Conservation (phyloP, 1,140 invertebrate species). For the Micrasema longulum region DNA sequence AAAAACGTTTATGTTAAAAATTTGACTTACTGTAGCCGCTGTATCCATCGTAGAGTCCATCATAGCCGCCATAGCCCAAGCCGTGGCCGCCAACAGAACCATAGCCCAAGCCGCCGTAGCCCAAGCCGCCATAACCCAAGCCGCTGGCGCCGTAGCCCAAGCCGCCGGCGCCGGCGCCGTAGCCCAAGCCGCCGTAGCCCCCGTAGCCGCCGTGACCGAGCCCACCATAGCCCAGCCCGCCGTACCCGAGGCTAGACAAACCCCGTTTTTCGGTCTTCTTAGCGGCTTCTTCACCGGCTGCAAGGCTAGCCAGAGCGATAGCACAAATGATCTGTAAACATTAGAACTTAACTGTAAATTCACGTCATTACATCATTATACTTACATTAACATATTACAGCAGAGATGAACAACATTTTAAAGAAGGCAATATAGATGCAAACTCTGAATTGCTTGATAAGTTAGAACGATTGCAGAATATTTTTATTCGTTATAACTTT, state of each 20-base stretch:
- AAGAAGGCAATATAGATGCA: too few species aligned
- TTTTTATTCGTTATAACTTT: too few species aligned
- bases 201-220: constrained; percentile 17
- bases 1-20: too few species aligned
- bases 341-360: too few species aligned
- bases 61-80: too few species aligned
- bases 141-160: constrained; percentile 23
- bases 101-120: constrained; percentile 42
- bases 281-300: constrained; percentile 41
- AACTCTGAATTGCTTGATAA: too few species aligned
- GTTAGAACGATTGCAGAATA: too few species aligned
- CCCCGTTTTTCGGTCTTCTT: constrained; percentile 53
- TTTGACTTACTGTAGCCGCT: constrained; percentile 43
- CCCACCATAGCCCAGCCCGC: constrained; percentile 35
- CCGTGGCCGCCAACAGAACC: constrained; percentile 22
- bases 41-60: constrained; percentile 41
- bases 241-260: constrained; percentile 45
- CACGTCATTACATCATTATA: too few species aligned
- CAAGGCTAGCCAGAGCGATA: constrained; percentile 43
- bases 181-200: too few species aligned
- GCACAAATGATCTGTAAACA: too few species aligned
- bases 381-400: too few species aligned
- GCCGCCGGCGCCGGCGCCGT: constrained; percentile 42
- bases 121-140: constrained; percentile 32
- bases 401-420: too few species aligned